Evolutionary conservation across 2,113 vertebrate genomes (phyloP).

Genomic region (Lophochroa leadbeateri): DNA sequence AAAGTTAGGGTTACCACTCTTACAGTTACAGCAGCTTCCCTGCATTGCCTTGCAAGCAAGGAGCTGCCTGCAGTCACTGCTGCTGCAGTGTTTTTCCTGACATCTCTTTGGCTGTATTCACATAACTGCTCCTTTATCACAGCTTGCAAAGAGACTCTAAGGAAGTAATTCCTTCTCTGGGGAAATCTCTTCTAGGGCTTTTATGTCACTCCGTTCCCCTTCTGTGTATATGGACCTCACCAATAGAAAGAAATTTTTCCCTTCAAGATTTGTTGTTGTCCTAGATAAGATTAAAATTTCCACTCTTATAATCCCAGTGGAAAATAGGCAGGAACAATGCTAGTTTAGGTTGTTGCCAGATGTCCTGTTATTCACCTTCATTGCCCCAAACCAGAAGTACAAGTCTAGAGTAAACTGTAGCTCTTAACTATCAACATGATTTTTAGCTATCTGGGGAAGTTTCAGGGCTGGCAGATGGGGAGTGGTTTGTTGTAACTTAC

Average conservation of each 20-base stretch:
- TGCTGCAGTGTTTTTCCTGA: background rate
- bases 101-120: background rate
- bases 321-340: background rate
- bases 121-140: background rate
- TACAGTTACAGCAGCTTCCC: background rate
- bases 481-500: background rate
- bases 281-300: background rate
- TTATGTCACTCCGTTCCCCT: background rate
- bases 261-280: background rate
- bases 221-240: background rate
- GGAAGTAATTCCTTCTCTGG: background rate
- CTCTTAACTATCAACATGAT: background rate
- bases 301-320: background rate
- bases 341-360: background rate
- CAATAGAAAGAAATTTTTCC: background rate
- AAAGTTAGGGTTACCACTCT: background rate
- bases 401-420: background rate
- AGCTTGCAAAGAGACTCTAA: background rate
- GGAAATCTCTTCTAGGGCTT: background rate
- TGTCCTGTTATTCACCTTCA: background rate
- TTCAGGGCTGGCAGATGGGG: background rate
- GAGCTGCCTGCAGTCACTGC: background rate
- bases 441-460: background rate
- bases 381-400: background rate
- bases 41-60: background rate